Evolutionary conservation across 1,140 invertebrate species (phyloP), one percentile per base, ranked within the genome.

Genomic region (Heliothis virescens): DNA sequence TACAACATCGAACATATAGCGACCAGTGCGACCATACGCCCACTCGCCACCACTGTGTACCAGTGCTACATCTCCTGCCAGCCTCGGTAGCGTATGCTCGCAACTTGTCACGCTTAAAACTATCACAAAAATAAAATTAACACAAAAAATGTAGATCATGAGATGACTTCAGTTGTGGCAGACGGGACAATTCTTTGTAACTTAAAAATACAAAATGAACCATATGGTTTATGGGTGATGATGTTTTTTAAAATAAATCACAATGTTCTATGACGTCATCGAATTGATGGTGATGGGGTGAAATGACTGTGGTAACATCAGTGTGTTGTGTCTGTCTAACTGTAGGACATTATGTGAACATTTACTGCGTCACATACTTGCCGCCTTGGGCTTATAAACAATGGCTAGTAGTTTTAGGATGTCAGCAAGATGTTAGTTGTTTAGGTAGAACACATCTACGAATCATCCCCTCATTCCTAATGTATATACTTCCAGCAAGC

Each of bases 1-100:
- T 86, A 93, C 93, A 93, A 94, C 93, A 94, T 89, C 90, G 84
- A 94, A 93, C 92, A 93, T 82, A 85, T 86, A 91, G 83, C 89
- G 85, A 86, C 75, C 53, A 29, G 84, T 88, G 86, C 86, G 85
- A 90, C 62, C 91, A 90, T 72, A 87, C 89, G 90, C 88, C 82
- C 9, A 1, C 5, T 9, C 5, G 81, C 85, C 34, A 7, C 62
- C 10, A 26, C 15, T 15, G 41, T 26, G 1, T 3, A 88, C 86
- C 50, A 67, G 53, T 10, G 26, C 53, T 10, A 65, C 48, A 60
- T 21, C 59, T 15, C n/a, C 10, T 65, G 65, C 15, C 34, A 11
- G 62, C 55, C 67, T n/a, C 59, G 34, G 81, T 69, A 67, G 85
- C 89, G 85, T 89, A 80, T 87, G 89, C 83, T 92, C 87, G 84